Evolutionary conservation across 2,888 invertebrate genomes (phyloP).

Genomic region (Drosophila falleni): DNA sequence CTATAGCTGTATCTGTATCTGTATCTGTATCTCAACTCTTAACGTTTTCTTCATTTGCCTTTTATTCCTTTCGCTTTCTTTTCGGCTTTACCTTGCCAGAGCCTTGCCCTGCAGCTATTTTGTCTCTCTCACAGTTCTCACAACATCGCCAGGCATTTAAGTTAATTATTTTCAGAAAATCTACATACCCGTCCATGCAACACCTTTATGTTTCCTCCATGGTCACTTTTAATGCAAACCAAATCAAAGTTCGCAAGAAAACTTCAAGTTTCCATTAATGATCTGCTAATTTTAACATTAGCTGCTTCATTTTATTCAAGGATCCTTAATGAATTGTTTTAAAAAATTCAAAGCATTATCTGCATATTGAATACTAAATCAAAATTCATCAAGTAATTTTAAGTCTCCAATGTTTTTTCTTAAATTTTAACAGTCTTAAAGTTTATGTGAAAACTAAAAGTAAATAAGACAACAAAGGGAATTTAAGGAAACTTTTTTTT

Average conservation of each 20-base stretch:
- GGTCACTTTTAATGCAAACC: conserved; percentile 8
- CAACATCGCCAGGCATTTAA: conserved; percentile 21
- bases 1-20: conserved; percentile 1
- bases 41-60: conserved; percentile 28
- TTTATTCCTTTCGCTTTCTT: conserved; percentile 25
- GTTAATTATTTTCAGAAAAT: conserved; percentile 17
- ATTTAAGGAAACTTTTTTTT: too few relatives aligned
- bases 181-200: conserved; percentile 9
- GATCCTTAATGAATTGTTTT: not conserved
- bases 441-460: too few relatives aligned
- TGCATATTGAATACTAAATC: too few relatives aligned
- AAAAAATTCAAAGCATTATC: too few relatives aligned
- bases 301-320: not conserved
- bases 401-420: too few relatives aligned
- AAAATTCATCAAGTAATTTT: too few relatives aligned
- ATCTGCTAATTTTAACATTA: conserved; percentile 4
- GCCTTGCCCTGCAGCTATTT: conserved; percentile 10
- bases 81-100: not conserved
- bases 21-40: conserved; percentile 9
- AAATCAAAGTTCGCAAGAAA: not conserved
- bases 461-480: too few relatives aligned
- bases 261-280: not conserved
- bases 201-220: conserved; percentile 10
- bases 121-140: conserved; percentile 18
- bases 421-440: too few relatives aligned